Conservation (phyloP, 30 jellyfish, hydroid and myxozoan species). For the Cassiopea xamachana region DNA sequence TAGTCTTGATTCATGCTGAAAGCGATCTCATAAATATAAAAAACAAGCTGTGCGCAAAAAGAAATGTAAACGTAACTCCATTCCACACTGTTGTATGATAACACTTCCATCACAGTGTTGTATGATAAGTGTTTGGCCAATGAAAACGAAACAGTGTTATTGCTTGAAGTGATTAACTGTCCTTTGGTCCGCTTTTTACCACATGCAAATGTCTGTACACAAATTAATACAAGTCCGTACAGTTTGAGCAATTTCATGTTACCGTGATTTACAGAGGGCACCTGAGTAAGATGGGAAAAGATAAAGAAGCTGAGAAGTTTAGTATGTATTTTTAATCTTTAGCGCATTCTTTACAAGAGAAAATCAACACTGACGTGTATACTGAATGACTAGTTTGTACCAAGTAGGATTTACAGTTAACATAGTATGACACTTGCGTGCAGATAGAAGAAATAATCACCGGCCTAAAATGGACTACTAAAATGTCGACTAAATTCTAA, state of each 20-base stretch:
- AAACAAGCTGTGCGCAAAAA: too few relatives aligned
- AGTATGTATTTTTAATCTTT: conserved; percentile 23
- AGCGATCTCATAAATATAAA: too few relatives aligned
- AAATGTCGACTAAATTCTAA: neutral
- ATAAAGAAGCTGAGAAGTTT: conserved; percentile 63
- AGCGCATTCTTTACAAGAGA: neutral
- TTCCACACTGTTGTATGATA: too few relatives aligned
- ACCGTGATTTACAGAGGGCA: conserved; percentile 57
- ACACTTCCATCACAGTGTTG: too few relatives aligned
- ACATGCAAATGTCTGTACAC: conserved; percentile 4
- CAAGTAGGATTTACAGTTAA: neutral
- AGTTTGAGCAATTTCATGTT: conserved; percentile 28
- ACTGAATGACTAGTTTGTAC: neutral
- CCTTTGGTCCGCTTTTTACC: conserved; percentile 43
- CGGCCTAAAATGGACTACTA: neutral
- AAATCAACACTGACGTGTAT: neutral
- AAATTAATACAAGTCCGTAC: conserved; percentile 32
- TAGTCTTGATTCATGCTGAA: too few relatives aligned
- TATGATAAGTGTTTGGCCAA: too few relatives aligned
- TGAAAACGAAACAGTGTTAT: too few relatives aligned
- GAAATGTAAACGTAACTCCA: too few relatives aligned
- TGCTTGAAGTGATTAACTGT: too few relatives aligned
- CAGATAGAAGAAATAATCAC: neutral
- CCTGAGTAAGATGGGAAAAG: conserved; percentile 57
- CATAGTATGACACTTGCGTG: neutral